A percentile compares a stretch with the other conserved stretches of the same genome.
These are phyloP conservation scores for Pavo muticus DNA, from an alignment of 2,113 vertebrate genomes.

Conservation along the genomic window DNA sequence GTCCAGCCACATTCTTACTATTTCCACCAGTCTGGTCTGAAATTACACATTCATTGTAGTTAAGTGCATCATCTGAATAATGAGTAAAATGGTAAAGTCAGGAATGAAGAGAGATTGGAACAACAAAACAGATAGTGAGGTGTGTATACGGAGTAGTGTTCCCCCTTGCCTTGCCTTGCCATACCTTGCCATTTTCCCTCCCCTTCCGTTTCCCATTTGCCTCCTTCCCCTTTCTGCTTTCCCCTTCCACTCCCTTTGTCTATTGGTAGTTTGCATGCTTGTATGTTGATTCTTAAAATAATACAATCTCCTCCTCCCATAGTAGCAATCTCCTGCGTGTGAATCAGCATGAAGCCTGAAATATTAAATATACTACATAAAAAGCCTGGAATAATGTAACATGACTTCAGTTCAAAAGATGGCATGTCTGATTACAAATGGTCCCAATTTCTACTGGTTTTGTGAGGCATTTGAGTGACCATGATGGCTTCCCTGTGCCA, in stretches of 20 bases:
- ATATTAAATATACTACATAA: not conserved
- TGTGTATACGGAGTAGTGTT: too few species aligned
- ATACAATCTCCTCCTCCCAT: not conserved
- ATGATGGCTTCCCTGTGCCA: not conserved
- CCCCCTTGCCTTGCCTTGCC: too few species aligned
- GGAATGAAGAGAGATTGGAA: not conserved
- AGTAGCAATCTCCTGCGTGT: not conserved
- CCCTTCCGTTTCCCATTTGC: too few species aligned
- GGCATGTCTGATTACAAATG: not conserved
- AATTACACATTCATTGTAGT: not conserved
- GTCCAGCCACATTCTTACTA: not conserved
- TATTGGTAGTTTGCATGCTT: not conserved
- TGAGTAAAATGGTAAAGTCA: not conserved
- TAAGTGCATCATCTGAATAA: not conserved
- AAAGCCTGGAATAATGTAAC: not conserved
- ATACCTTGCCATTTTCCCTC: too few species aligned
- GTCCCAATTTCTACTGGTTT: not conserved
- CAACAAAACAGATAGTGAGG: not conserved
- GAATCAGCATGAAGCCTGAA: not conserved
- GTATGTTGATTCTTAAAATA: not conserved
- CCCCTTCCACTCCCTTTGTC: not conserved
- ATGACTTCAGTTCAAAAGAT: not conserved
- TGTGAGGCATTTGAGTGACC: accelerated
- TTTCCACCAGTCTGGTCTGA: not conserved
- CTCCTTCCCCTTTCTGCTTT: too few species aligned